Evolutionary conservation across 2,888 invertebrate genomes (phyloP).

Genomic region (Sialis fuliginosa): DNA sequence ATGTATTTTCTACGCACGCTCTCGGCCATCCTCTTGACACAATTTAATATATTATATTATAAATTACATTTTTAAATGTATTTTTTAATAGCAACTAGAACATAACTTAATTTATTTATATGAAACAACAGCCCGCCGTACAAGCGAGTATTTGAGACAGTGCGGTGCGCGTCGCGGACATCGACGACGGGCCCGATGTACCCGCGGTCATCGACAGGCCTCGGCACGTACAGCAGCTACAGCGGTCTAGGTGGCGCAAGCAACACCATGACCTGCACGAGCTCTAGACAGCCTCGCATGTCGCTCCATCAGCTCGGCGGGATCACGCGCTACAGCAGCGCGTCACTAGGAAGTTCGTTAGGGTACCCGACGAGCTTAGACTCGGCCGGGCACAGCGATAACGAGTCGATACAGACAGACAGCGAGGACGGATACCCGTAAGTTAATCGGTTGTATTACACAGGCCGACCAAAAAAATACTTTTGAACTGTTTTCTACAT

Average conservation of each 20-base stretch:
- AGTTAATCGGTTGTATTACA: conserved; percentile 20
- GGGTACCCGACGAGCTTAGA: conserved; percentile 31
- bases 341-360: conserved; percentile 18
- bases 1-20: no score
- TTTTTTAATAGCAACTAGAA: no score
- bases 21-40: no score
- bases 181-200: conserved; percentile 21
- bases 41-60: no score
- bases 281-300: conserved; percentile 33
- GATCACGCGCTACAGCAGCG: conserved; percentile 29
- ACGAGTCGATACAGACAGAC: conserved; percentile 37
- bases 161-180: conserved; percentile 56
- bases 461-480: background rate
- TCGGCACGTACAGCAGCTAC: conserved; percentile 15
- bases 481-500: conserved; percentile 1
- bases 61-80: no score
- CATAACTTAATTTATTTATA: no score
- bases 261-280: conserved; percentile 24
- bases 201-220: conserved; percentile 15
- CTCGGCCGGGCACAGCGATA: conserved; percentile 35
- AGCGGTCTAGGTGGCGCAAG: conserved; percentile 23
- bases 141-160: conserved; percentile 83
- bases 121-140: conserved; percentile 68
- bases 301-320: conserved; percentile 26
- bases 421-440: conserved; percentile 60